phyloP scores from a whole-genome alignment of 2,888 invertebrate genomes.

The Camponotus fellah region DNA sequence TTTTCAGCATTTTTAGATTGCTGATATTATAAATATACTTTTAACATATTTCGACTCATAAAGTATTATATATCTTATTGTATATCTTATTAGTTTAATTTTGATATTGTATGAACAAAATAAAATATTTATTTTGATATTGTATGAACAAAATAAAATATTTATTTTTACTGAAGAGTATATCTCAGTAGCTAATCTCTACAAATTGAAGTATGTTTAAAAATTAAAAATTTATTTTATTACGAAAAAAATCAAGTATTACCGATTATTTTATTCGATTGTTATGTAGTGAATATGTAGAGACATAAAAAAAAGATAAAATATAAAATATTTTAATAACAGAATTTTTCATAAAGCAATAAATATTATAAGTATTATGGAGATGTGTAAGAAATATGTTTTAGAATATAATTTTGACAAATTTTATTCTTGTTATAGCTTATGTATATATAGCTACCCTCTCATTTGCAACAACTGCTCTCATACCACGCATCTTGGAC shows the following conservation, averaged over 20 bases:
- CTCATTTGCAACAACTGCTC: not conserved
- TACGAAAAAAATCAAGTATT: not conserved
- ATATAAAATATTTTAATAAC: not conserved
- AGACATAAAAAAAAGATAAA: not conserved
- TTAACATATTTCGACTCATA: not conserved
- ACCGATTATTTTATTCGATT: not conserved
- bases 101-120: not conserved
- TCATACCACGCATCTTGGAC: conserved; percentile 23
- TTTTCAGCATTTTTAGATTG: not conserved
- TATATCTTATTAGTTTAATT: not conserved
- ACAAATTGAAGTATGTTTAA: not conserved
- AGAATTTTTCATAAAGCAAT: not conserved
- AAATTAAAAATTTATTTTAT: not conserved
- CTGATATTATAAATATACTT: not conserved
- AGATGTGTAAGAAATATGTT: too few relatives aligned
- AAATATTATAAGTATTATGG: too few relatives aligned
- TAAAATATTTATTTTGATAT: not conserved
- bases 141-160: not conserved
- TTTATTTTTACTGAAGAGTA: not conserved
- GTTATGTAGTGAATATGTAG: not conserved
- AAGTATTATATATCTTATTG: not conserved
- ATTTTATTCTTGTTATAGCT: not conserved
- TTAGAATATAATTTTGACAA: not conserved
- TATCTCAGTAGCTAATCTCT: not conserved
- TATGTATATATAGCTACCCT: conserved; percentile 5